Evolutionary conservation across 2,797 vertebrate species (phyloP), one percentile per base, ranked within the genome.

Genomic region (Scolopax bukidnonensis): DNA sequence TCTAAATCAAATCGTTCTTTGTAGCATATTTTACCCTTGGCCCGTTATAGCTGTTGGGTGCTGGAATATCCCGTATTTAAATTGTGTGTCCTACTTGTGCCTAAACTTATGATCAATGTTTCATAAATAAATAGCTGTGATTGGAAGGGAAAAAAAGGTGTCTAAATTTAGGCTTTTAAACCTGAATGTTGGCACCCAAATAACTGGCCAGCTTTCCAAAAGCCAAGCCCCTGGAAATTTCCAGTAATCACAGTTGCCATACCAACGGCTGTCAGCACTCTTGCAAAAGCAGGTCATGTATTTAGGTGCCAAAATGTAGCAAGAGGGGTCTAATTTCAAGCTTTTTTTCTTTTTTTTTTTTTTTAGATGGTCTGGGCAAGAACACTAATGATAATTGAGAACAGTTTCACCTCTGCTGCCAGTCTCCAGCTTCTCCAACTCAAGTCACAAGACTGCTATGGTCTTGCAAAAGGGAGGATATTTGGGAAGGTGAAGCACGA

Each of bases 161-260:
- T 54, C 61, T 88, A 81, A 84, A 75, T 86, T 81, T 59, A 91
- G 92, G 65, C 47, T 91, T 85, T 61, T 87, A 73, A 96, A 96
- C 94, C 95, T 93, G 82, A 61, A 88, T 69, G 63, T 4, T 96
- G 89, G 92, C 96, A 94, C 69, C 43, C 73, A 91, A 87, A 69
- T 88, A 88, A 94, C 87, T 93, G 95, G 89, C 85, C 93, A 84
- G 91, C 73, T 91, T 97, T 95, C 93, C 82, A 95, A 96, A 96
- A 94, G 69, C 91, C 89, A 91, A 97, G 89, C 73, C 94, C 87
- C 79, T 97, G 96, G 95, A 96, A 96, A 95, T 96, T 97, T 96
- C 96, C 95, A 97, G 91, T 95, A 93, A 94, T 95, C 92, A 91
- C 82, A 41, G 96, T 97, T 96, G 76, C 96, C 89, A 95, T 96